These are phyloP conservation scores for Ariopsis seemanni DNA, from an alignment of 2,113 vertebrate genomes.

Conservation along the genomic window DNA sequence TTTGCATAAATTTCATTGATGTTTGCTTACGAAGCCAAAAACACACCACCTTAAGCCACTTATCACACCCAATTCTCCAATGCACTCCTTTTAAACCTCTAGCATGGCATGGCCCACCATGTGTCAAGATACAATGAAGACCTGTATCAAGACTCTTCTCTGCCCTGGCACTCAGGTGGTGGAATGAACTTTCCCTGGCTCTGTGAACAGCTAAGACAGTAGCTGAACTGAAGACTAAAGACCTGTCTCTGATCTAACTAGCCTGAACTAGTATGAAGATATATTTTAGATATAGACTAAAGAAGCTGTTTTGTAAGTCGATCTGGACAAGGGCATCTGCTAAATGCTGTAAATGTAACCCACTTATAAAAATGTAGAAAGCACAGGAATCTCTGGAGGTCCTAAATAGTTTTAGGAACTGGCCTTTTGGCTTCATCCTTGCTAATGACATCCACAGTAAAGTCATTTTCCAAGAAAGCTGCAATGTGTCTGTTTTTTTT, in stretches of 20 bases:
- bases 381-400: background rate
- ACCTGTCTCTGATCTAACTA: background rate
- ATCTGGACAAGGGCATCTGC: background rate
- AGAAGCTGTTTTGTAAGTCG: background rate
- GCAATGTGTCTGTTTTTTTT: background rate
- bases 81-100: background rate
- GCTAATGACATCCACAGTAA: slow-evolving; percentile 2
- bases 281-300: background rate
- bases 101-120: background rate
- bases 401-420: background rate
- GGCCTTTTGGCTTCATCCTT: background rate
- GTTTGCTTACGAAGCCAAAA: background rate
- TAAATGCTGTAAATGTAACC: background rate
- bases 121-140: background rate
- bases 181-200: background rate
- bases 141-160: background rate
- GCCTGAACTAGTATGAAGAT: background rate
- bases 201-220: background rate
- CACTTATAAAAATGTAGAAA: background rate
- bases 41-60: background rate
- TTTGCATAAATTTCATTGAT: background rate
- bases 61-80: background rate
- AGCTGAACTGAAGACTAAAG: background rate
- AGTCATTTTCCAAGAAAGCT: background rate
- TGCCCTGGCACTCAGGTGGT: no score